These are phyloP conservation scores for Capra hircus DNA, from an alignment of 2,113 vertebrate species.

Conservation along the genomic window DNA sequence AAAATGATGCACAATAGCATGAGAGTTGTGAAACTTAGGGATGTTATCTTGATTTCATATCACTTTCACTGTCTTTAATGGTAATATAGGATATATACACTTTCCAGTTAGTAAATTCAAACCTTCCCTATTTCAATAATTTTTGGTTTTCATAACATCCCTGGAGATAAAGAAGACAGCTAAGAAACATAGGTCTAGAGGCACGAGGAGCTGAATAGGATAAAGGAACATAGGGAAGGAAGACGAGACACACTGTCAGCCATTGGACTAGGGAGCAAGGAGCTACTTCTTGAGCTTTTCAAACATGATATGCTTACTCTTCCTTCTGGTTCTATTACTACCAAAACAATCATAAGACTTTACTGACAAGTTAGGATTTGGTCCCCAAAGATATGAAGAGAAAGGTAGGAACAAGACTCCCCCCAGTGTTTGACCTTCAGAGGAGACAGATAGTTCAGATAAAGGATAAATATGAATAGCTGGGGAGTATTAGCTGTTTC, in stretches of 20 bases:
- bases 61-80: not conserved
- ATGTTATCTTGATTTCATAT: conserved; percentile 10
- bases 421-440: not conserved
- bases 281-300: not conserved
- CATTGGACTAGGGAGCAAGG: not conserved
- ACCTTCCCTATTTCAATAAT: not conserved
- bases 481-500: not conserved
- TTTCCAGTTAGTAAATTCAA: conserved; percentile 21
- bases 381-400: not conserved
- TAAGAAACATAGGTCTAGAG: not conserved
- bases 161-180: not conserved
- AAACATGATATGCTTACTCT: not conserved
- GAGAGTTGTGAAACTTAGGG: not conserved
- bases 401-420: not conserved
- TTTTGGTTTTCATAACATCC: not conserved
- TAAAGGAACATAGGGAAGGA: not conserved
- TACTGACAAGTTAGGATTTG: not conserved
- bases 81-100: not conserved
- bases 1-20: not conserved
- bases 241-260: not conserved
- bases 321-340: not conserved
- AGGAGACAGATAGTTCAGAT: not conserved
- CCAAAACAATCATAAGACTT: not conserved
- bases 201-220: not conserved
- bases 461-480: not conserved